These are phyloP conservation scores for Arbacia lixula DNA, from an alignment of 53 echinoderm and acorn worm species.

Conservation along the genomic window DNA sequence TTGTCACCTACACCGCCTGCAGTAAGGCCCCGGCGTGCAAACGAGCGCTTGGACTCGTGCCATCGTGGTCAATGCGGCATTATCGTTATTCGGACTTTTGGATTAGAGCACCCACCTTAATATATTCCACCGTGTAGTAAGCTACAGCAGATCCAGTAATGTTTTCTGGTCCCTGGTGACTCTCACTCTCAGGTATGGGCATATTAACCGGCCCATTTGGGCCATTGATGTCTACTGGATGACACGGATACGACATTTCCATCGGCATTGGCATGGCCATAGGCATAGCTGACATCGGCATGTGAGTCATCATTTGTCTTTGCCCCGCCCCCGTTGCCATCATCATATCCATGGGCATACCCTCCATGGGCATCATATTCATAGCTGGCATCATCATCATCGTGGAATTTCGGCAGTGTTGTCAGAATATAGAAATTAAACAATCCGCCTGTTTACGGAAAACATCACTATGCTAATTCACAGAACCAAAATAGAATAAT, in stretches of 20 bases:
- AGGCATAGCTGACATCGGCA: slow-evolving; percentile 2
- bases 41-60: no score
- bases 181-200: background rate
- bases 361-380: background rate
- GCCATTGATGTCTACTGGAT: background rate
- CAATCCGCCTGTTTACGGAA: no score
- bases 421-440: no score
- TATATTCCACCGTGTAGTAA: slow-evolving; percentile 18
- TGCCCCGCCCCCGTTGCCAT: background rate
- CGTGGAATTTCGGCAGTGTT: no score
- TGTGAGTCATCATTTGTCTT: background rate
- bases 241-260: background rate
- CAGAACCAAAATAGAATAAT: no score
- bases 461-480: no score
- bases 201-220: background rate
- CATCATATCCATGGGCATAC: background rate
- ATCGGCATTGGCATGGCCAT: slow-evolving; percentile 25
- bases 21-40: no score
- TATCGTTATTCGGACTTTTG: background rate
- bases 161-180: background rate
- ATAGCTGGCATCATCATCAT: slow-evolving; percentile 41
- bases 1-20: no score
- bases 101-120: slow-evolving; percentile 5
- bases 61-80: background rate
- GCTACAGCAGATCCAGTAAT: slow-evolving; percentile 12